Conservation (phyloP, 2,888 invertebrate species). For the Drosophila maculinotata region DNA sequence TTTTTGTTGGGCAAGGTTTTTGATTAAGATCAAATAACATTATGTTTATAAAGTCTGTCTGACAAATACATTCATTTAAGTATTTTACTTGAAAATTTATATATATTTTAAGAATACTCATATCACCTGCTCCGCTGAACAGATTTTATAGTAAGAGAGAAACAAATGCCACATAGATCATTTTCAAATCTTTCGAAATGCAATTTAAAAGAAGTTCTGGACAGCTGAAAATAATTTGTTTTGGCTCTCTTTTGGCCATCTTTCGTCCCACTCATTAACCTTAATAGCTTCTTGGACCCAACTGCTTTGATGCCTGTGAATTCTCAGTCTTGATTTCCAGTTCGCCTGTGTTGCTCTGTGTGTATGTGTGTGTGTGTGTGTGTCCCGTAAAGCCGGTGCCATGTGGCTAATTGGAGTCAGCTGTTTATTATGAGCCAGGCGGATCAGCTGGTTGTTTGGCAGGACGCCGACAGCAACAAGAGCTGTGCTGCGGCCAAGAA, state of each 20-base stretch:
- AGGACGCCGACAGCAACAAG: conserved; percentile 27
- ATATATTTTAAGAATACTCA: no score
- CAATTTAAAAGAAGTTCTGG: neutral
- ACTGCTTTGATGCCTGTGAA: conserved; percentile 34
- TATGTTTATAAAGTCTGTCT: neutral
- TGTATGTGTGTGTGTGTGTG: conserved; percentile 4
- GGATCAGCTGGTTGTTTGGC: conserved; percentile 73
- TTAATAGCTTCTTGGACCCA: conserved; percentile 55
- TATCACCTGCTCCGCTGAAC: no score
- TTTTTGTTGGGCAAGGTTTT: no score
- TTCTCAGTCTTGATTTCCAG: conserved; percentile 33
- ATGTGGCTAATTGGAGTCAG: conserved; percentile 79
- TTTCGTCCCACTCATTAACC: conserved; percentile 42
- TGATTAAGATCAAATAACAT: no score
- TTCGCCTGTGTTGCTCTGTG: neutral
- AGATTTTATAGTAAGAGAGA: neutral
- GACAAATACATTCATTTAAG: no score
- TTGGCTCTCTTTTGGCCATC: conserved; percentile 7
- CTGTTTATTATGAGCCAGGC: conserved; percentile 64
- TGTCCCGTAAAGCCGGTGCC: conserved; percentile 36
- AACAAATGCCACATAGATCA: neutral
- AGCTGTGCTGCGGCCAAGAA: conserved; percentile 5
- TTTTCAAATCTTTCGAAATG: neutral
- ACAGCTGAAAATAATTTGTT: conserved; percentile 1
- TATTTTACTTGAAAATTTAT: no score